phyloP scores from a whole-genome alignment of 2,797 vertebrate species.

The Simalia tracyae region DNA sequence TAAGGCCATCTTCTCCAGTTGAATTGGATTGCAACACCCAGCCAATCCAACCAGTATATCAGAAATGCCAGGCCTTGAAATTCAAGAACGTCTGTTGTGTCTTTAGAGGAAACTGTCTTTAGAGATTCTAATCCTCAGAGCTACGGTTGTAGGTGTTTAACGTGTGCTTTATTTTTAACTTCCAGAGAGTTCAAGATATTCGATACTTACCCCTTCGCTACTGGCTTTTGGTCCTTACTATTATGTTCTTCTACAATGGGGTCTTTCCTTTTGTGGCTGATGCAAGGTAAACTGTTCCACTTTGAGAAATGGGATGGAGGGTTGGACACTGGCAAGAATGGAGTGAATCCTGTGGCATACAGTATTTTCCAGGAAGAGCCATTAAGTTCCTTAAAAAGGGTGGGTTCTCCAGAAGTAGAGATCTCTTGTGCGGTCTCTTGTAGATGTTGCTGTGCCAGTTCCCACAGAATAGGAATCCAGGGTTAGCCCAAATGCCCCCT shows the following conservation, averaged over 20 bases:
- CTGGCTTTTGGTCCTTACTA: constrained; percentile 84
- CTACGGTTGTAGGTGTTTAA: background rate
- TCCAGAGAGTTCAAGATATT: constrained; percentile 79
- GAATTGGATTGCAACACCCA: background rate
- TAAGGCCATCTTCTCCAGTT: background rate
- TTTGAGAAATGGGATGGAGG: background rate
- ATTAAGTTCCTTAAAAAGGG: background rate
- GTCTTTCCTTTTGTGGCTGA: constrained; percentile 84
- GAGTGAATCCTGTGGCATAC: background rate
- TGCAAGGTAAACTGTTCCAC: constrained; percentile 71
- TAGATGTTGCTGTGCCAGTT: background rate
- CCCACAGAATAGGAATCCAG: too few relatives aligned
- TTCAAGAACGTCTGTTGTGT: background rate
- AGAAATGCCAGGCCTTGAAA: background rate
- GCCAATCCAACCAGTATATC: background rate
- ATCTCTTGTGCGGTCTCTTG: background rate
- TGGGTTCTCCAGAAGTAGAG: background rate
- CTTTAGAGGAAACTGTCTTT: background rate
- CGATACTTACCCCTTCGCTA: constrained; percentile 75
- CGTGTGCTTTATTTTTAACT: constrained; percentile 30
- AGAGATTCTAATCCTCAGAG: background rate
- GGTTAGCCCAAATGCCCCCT: background rate
- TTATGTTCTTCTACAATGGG: constrained; percentile 86
- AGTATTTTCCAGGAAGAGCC: background rate
- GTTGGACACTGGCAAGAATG: background rate